Evolutionary conservation across 1,140 invertebrate species (phyloP), one percentile per base, ranked within the genome.

Genomic region (Temnothorax curvispinosus): DNA sequence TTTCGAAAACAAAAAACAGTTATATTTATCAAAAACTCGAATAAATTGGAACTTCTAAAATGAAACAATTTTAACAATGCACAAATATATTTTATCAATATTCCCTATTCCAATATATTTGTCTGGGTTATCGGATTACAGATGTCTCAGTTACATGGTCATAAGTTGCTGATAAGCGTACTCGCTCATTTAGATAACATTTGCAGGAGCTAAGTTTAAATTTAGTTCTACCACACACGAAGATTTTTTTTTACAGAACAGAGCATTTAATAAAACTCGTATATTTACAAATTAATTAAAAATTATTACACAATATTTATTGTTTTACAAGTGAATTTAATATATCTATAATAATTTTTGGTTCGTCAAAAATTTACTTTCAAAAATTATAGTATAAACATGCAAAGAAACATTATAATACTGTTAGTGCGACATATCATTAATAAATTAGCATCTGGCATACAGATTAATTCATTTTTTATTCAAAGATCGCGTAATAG

Each of bases 61-160:
- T 9, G 8, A 38, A 38, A 38, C 0, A 21, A 6, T n/a, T 72
- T 54, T n/a, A 71, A 71, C 3, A 35, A 6, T n/a, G 32, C 18
- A 56, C n/a, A 60, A 27, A 27, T 60, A 60, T 60, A 60, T 60
- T 60, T n/a, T 41, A 54, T 54, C 15, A 54, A 54, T 54, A n/a
- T n/a, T 69, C 9, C 3, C 4, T 32, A 41, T 75, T 72, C 64
- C 7, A 81, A 84, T 18, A 21, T 74, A 13, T 84, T 84, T 60
- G 50, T 50, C 54, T 75, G 4, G 4, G 41, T 60, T 84, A 84
- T 74, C 27, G 18, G 7, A 47, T 82, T 56, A 47, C 27, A 18
- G 32, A 72, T 58, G 3, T 44, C 18, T 54, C 18, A 44, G 1
- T 56, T 56, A 13, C n/a, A 60, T 18, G n/a, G 15, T 50, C 27